These are phyloP conservation scores for Monochamus saltuarius DNA, from an alignment of 1,140 invertebrate genomes.

Conservation along the genomic window DNA sequence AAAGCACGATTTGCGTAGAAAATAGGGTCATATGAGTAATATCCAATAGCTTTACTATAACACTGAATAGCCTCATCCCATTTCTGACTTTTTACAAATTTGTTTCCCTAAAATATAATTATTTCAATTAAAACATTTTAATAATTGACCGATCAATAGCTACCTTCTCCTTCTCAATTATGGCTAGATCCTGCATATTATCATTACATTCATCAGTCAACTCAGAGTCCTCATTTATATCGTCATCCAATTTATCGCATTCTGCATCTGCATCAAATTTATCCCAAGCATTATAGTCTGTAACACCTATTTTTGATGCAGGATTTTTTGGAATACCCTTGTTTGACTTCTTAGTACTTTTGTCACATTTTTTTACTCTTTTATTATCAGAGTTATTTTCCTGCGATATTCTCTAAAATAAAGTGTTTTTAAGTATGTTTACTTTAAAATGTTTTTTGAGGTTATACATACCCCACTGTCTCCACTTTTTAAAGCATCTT, in stretches of 20 bases:
- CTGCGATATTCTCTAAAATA: background rate
- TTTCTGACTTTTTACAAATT: slow-evolving; percentile 73
- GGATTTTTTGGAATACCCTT: slow-evolving; percentile 49
- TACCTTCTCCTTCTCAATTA: slow-evolving; percentile 64
- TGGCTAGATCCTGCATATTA: slow-evolving; percentile 57
- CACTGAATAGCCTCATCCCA: slow-evolving; percentile 78
- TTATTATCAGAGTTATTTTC: slow-evolving; percentile 43
- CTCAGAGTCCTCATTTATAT: slow-evolving; percentile 54
- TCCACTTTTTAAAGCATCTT: slow-evolving; percentile 57
- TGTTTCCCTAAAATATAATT: slow-evolving; percentile 70
- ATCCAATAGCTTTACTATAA: slow-evolving; percentile 77
- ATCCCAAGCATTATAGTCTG: slow-evolving; percentile 76
- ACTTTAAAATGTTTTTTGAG: slow-evolving; percentile 37
- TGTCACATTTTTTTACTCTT: slow-evolving; percentile 53
- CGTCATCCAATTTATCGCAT: slow-evolving; percentile 67
- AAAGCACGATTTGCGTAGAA: slow-evolving; percentile 87
- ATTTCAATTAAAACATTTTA: background rate
- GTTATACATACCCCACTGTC: slow-evolving; percentile 12
- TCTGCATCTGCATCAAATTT: slow-evolving; percentile 80
- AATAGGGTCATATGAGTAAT: slow-evolving; percentile 76
- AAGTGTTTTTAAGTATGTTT: slow-evolving; percentile 47
- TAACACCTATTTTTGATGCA: slow-evolving; percentile 54
- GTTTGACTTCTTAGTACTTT: slow-evolving; percentile 46
- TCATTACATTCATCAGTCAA: slow-evolving; percentile 53
- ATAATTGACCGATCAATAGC: slow-evolving; percentile 31